Evolutionary conservation across 2,113 vertebrate species (phyloP).

Genomic region (Tachycineta bicolor): DNA sequence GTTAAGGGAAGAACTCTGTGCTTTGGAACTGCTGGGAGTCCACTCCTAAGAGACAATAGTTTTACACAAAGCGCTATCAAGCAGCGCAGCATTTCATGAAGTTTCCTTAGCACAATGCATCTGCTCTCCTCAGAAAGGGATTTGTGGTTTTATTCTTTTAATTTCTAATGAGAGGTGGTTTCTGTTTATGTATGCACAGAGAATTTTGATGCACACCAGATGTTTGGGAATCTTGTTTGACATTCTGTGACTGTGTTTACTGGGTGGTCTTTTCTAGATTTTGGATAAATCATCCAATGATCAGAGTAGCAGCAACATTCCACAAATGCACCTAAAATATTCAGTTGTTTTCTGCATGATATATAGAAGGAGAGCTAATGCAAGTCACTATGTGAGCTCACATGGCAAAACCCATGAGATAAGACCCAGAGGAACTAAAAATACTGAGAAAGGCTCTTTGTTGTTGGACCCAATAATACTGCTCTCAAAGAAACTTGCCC

Average conservation of each 20-base stretch:
- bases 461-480: not conserved
- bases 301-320: not conserved
- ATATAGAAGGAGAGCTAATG: not conserved
- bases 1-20: fast-evolving
- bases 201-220: not conserved
- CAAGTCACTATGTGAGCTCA: fast-evolving
- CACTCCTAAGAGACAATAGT: not conserved
- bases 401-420: not conserved
- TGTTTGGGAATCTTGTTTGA: not conserved
- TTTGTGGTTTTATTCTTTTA: not conserved
- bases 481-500: not conserved
- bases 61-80: not conserved
- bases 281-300: not conserved
- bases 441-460: not conserved
- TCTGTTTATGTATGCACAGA: fast-evolving
- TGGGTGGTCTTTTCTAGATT: not conserved
- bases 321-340: not conserved
- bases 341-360: not conserved
- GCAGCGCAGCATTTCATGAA: not conserved
- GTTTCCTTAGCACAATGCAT: not conserved
- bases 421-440: not conserved
- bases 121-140: not conserved
- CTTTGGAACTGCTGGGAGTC: not conserved
- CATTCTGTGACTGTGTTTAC: not conserved
- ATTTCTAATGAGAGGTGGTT: not conserved